These are phyloP conservation scores for Nomada lathburiana DNA, from an alignment of 2,888 invertebrate species.

Conservation along the genomic window DNA sequence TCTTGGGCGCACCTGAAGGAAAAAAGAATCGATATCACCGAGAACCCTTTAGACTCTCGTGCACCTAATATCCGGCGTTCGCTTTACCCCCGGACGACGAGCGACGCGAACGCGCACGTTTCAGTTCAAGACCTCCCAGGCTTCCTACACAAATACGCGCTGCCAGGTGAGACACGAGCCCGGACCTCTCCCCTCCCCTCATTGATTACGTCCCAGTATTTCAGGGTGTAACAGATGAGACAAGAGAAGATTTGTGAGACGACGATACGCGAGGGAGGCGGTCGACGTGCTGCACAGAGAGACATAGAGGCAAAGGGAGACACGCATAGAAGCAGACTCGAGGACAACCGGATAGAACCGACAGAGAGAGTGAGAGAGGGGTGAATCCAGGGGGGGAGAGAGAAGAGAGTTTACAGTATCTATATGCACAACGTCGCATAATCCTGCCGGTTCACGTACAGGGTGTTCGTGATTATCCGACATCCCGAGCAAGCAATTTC, in stretches of 20 bases:
- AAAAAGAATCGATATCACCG: conserved; percentile 29
- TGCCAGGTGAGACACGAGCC: conserved; percentile 59
- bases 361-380: conserved; percentile 29
- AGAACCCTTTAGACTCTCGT: conserved; percentile 32
- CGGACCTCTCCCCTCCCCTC: conserved; percentile 49
- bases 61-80: conserved; percentile 48
- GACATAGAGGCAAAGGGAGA: conserved; percentile 26
- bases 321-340: conserved; percentile 30
- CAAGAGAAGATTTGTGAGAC: conserved; percentile 73
- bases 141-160: conserved; percentile 44
- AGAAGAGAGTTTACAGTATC: conserved; percentile 51
- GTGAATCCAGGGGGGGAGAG: conserved; percentile 24
- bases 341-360: conserved; percentile 37
- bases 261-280: conserved; percentile 54
- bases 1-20: background rate
- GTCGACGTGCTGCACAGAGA: conserved; percentile 29
- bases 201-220: conserved; percentile 73
- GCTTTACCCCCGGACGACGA: conserved; percentile 31
- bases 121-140: conserved; percentile 42
- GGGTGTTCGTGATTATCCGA: conserved; percentile 74
- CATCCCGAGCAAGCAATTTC: conserved; percentile 72
- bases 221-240: conserved; percentile 70
- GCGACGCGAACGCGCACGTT: conserved; percentile 38
- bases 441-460: conserved; percentile 71
- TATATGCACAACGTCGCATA: conserved; percentile 69